Evolutionary conservation across 2,113 vertebrate genomes (phyloP).

Genomic region (Sturnus vulgaris): DNA sequence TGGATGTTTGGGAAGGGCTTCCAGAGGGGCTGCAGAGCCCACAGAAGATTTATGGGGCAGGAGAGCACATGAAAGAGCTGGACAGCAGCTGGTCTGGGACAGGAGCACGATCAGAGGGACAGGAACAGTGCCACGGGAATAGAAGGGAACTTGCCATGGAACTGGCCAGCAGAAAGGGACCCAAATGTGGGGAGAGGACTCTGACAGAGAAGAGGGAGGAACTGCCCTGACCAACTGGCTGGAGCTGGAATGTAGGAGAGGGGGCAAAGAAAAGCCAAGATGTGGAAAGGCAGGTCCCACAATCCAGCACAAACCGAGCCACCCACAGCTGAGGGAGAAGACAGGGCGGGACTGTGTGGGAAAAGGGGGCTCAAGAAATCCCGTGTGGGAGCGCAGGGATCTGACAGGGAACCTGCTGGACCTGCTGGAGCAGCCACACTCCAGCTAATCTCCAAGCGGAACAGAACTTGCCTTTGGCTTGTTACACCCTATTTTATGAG

Average conservation of each 20-base stretch:
- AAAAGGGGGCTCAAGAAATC: constrained; percentile 14
- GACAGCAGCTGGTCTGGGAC: background rate
- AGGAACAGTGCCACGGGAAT: background rate
- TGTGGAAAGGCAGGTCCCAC: background rate
- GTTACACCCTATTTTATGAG: background rate
- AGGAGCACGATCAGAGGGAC: rapidly evolving
- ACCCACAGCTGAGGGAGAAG: constrained; percentile 6
- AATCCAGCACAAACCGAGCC: background rate
- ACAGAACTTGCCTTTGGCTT: constrained; percentile 36
- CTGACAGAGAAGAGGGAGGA: background rate
- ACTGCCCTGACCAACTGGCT: background rate
- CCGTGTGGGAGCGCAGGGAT: background rate
- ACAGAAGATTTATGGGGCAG: background rate
- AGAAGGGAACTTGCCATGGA: background rate
- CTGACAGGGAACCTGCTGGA: constrained; percentile 40
- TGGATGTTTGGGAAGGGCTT: background rate
- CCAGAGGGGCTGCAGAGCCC: background rate
- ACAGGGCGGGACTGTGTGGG: background rate
- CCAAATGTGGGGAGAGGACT: background rate
- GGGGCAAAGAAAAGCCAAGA: background rate
- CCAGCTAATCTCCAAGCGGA: rapidly evolving
- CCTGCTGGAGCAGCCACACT: constrained; percentile 39
- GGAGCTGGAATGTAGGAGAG: background rate
- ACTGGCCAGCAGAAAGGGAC: background rate
- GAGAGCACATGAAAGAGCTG: background rate